These are phyloP conservation scores for Zele albiditarsus DNA, from an alignment of 2,888 invertebrate species.

Conservation along the genomic window DNA sequence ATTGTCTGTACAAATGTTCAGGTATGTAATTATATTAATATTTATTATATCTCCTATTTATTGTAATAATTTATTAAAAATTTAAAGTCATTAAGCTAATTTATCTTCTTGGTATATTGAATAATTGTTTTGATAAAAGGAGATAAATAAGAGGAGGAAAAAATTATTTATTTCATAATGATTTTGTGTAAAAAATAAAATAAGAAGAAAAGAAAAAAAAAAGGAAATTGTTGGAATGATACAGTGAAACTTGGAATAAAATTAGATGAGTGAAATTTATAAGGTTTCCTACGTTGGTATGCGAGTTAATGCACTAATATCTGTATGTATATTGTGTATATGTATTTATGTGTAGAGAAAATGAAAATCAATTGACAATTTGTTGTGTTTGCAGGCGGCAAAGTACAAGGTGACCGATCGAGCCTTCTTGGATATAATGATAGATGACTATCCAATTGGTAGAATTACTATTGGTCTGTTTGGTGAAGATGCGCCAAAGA, in stretches of 20 bases:
- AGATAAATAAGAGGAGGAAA: background rate
- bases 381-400: conserved; percentile 74
- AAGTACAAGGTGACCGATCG: conserved; percentile 84
- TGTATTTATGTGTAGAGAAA: background rate
- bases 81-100: background rate
- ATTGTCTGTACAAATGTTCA: conserved; percentile 13
- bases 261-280: background rate
- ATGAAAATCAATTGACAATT: background rate
- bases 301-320: background rate
- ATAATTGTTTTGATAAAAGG: background rate
- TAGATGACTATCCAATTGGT: conserved; percentile 82
- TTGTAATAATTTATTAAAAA: background rate
- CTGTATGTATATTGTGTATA: no score
- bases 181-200: background rate
- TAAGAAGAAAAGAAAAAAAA: background rate
- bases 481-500: conserved; percentile 88
- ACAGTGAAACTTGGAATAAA: background rate
- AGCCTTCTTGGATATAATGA: conserved; percentile 87
- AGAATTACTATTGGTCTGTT: conserved; percentile 91
- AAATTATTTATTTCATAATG: background rate
- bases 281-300: background rate
- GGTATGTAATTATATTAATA: conserved; percentile 32
- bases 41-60: background rate
- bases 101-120: background rate
- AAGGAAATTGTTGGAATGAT: background rate